These are phyloP conservation scores for Matsumurasca onukii DNA, from an alignment of 1,140 invertebrate genomes.

Conservation along the genomic window DNA sequence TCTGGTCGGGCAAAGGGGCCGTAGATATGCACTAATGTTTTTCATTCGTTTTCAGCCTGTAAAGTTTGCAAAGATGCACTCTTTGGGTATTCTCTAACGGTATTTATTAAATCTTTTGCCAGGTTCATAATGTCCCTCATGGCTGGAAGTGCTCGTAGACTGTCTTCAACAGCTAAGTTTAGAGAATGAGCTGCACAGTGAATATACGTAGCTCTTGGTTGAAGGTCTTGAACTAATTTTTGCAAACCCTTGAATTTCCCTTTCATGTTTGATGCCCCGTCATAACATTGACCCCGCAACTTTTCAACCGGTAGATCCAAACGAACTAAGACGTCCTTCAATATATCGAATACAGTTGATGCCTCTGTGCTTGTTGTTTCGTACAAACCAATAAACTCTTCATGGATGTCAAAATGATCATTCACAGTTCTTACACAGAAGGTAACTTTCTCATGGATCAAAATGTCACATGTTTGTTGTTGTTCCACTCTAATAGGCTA, in stretches of 20 bases:
- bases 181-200: constrained; percentile 31
- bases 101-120: constrained; percentile 21
- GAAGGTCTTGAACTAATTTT: constrained; percentile 17
- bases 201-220: constrained; percentile 29
- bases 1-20: not conserved
- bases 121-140: not conserved
- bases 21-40: too few species aligned
- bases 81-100: constrained; percentile 17
- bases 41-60: not conserved
- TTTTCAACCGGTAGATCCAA: constrained; percentile 21
- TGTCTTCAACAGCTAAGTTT: constrained; percentile 25
- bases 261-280: constrained; percentile 25
- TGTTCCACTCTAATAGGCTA: too few species aligned
- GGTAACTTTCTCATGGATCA: constrained; percentile 4
- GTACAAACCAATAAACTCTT: constrained; percentile 27
- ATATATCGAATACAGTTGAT: constrained; percentile 30
- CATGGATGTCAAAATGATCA: constrained; percentile 1
- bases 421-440: not conserved
- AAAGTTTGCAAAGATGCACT: not conserved
- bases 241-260: constrained; percentile 25
- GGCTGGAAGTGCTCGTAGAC: not conserved
- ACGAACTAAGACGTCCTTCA: constrained; percentile 17
- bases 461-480: constrained; percentile 23
- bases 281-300: constrained; percentile 26
- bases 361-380: constrained; percentile 13